These are phyloP conservation scores for Drosophila buzzatii DNA, from an alignment of 2,888 invertebrate species.

Conservation along the genomic window DNA sequence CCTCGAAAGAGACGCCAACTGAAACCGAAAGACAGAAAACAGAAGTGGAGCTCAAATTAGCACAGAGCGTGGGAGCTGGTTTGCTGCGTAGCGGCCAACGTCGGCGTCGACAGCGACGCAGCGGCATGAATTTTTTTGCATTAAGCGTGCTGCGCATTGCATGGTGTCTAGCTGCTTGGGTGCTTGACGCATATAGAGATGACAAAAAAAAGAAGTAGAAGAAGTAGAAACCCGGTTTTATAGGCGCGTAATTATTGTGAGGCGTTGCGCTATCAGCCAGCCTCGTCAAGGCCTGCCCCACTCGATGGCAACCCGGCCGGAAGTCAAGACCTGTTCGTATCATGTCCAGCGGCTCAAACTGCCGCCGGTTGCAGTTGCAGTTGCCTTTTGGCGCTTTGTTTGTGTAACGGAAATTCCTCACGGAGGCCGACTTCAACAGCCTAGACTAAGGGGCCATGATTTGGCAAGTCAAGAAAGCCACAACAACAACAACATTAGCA, in stretches of 20 bases:
- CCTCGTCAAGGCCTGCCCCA: conserved; percentile 61
- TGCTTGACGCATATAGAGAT: conserved; percentile 9
- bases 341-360: conserved; percentile 17
- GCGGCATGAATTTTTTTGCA: conserved; percentile 27
- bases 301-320: conserved; percentile 53
- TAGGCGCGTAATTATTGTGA: conserved; percentile 54
- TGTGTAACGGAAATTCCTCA: conserved; percentile 63
- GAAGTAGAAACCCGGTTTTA: conserved; percentile 63
- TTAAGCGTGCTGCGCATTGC: conserved; percentile 38
- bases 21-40: conserved; percentile 34
- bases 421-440: conserved; percentile 26
- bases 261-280: conserved; percentile 46
- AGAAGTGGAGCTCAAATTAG: conserved; percentile 81
- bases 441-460: conserved; percentile 49
- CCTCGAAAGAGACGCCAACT: conserved; percentile 23
- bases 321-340: conserved; percentile 67
- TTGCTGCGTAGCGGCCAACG: conserved; percentile 49
- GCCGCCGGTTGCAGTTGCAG: conserved; percentile 8
- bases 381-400: conserved; percentile 30
- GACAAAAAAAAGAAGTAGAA: conserved; percentile 2
- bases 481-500: neutral
- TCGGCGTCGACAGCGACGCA: conserved; percentile 2
- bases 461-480: conserved; percentile 25
- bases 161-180: neutral
- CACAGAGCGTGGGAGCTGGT: conserved; percentile 82